Base-by-base conservation (phyloP, 2,797 vertebrate species). In the Acipenser transmontanus region DNA sequence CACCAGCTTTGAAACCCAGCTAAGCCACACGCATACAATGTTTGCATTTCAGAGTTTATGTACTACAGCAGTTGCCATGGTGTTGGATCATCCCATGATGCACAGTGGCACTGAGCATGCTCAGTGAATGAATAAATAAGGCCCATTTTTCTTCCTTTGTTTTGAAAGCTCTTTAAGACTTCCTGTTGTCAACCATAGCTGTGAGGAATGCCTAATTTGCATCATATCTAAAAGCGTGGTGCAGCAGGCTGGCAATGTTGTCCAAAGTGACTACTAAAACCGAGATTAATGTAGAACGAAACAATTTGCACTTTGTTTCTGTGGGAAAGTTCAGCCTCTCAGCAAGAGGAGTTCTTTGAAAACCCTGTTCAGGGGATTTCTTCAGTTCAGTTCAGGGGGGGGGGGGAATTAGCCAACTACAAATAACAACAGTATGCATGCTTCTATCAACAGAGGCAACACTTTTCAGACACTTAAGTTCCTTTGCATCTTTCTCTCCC, bases 321-420 rank as follows among this genome's bases (percentile, higher is more conserved):
- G 85, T 81, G 83, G 84, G 85, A 81, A 88, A 84, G 77, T 84
- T 79, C 82, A 74, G 74, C 77, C 82, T 84, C 81, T 76, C 84
- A 79, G 76, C 78, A 71, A 12, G 71, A 70, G 68, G 51, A 74
- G 13, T 68, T 70, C 79, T 74, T 68, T 64, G 69, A 76, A 77
- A 78, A 71, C 74, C 72, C 74, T 79, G 70, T 63, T 74, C 73
- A 76, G 79, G 70, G 13, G 76, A 78, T 75, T 79, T 71, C 71
- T 71, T 68, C 52, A 71, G 48, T 20, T 74, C 17, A 71, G 48
- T 20, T 74, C 17, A 1, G 68, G 61, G 71, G 73, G 61, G 73
- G 73, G 17, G 68, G 70, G 72, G 83, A 83, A 81, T 75, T 68
- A 74, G 69, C 65, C 69, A 74, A 71, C 71, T 56, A 69, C 20